Evolutionary conservation across 2,113 vertebrate genomes (phyloP).

Genomic region (Daboia siamensis): DNA sequence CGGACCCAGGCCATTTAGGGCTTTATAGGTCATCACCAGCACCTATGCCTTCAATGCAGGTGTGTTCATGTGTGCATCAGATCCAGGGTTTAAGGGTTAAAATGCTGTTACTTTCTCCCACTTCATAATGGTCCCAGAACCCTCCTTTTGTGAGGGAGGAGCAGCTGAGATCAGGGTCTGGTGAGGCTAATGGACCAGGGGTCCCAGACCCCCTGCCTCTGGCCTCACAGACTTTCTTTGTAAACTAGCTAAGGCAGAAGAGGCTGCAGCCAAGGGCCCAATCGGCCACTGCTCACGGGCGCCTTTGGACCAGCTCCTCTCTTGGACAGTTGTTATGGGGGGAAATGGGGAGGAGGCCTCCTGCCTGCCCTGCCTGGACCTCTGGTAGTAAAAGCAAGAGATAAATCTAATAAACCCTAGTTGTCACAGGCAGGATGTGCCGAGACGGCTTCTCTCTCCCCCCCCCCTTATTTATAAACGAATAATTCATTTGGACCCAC

Average conservation of each 20-base stretch:
- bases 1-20: no score
- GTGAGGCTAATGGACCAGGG: background rate
- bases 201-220: background rate
- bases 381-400: background rate
- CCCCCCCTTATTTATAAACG: background rate
- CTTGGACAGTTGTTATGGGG: background rate
- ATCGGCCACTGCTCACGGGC: background rate
- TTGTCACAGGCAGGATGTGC: background rate
- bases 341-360: background rate
- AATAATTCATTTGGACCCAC: background rate
- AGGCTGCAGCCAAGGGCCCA: background rate
- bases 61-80: background rate
- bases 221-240: background rate
- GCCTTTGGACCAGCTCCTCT: background rate
- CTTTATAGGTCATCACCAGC: no score
- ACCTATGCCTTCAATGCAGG: background rate
- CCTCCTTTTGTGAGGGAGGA: background rate
- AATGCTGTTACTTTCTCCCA: background rate
- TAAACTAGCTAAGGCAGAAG: background rate
- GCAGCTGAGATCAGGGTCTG: background rate
- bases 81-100: background rate
- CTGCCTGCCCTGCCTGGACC: background rate
- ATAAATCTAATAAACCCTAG: background rate
- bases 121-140: background rate
- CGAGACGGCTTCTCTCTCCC: background rate